Evolutionary conservation across 2,888 invertebrate genomes (phyloP).

Genomic region (Tetropium fuscum): DNA sequence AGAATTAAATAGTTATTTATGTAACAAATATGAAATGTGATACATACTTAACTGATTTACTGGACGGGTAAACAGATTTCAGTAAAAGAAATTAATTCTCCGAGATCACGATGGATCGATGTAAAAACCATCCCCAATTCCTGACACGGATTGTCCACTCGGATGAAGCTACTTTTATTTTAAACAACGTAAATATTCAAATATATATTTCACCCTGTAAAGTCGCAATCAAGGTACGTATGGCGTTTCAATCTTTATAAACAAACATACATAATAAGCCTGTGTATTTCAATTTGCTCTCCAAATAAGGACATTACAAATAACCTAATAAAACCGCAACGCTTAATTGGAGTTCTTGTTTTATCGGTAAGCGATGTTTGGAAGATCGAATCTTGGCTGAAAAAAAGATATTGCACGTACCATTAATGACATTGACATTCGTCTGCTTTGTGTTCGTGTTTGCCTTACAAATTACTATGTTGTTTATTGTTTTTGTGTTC

Average conservation of each 20-base stretch:
- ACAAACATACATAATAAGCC: constrained; percentile 3
- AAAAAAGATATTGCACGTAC: constrained; percentile 1
- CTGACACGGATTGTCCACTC: too few relatives aligned
- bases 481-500: neutral
- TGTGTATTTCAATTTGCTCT: constrained; percentile 3
- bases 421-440: neutral
- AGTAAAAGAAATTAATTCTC: too few relatives aligned
- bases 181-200: too few relatives aligned
- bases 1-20: too few relatives aligned
- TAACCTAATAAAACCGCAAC: constrained; percentile 5
- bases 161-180: too few relatives aligned
- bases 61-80: too few relatives aligned
- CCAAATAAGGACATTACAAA: constrained; percentile 4
- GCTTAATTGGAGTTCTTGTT: constrained; percentile 5
- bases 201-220: too few relatives aligned
- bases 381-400: neutral
- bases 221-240: neutral
- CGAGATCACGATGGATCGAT: too few relatives aligned
- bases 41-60: too few relatives aligned
- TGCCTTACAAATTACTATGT: neutral
- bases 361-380: neutral
- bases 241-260: constrained; percentile 2
- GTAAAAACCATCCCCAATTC: too few relatives aligned
- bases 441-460: neutral
- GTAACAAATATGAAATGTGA: too few relatives aligned